Evolutionary conservation across 2,797 vertebrate genomes (phyloP).

Genomic region (Serranus cabrilla): DNA sequence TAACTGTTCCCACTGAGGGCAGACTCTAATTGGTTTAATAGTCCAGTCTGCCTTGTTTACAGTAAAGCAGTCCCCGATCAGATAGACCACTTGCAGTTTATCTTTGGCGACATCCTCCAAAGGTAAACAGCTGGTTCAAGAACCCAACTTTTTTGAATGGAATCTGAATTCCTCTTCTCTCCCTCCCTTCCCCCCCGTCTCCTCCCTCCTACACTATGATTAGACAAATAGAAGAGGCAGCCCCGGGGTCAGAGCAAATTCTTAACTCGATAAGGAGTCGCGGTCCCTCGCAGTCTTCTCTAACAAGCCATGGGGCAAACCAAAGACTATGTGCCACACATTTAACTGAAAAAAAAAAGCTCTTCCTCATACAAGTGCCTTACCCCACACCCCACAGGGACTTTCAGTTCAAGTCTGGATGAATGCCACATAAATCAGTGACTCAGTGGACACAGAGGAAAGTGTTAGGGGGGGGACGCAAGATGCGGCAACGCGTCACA

Average conservation of each 20-base stretch:
- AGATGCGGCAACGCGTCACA: conserved; percentile 64
- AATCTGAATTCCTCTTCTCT: conserved; percentile 65
- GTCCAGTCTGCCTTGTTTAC: conserved; percentile 84
- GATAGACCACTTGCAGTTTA: conserved; percentile 85
- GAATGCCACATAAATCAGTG: conserved; percentile 43
- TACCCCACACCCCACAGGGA: conserved; percentile 29
- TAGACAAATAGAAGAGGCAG: conserved; percentile 80
- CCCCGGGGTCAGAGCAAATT: conserved; percentile 80
- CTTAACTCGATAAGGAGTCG: conserved; percentile 78
- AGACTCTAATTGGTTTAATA: conserved; percentile 79
- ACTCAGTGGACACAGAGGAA: conserved; percentile 33
- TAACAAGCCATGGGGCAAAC: conserved; percentile 63
- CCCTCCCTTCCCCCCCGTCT: conserved; percentile 43
- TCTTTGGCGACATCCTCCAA: conserved; percentile 85
- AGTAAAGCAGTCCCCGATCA: conserved; percentile 84
- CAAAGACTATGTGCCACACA: conserved; percentile 54
- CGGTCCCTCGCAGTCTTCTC: conserved; percentile 64
- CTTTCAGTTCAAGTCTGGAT: conserved; percentile 31
- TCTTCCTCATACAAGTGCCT: conserved; percentile 23
- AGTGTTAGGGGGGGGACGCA: background rate
- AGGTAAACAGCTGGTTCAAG: conserved; percentile 83
- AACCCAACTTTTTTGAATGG: conserved; percentile 75
- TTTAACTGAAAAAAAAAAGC: conserved; percentile 46
- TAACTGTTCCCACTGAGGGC: conserved; percentile 46
- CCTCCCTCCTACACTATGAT: conserved; percentile 71